Evolutionary conservation across 2,113 vertebrate genomes (phyloP).

Genomic region (Callocephalon fimbriatum): DNA sequence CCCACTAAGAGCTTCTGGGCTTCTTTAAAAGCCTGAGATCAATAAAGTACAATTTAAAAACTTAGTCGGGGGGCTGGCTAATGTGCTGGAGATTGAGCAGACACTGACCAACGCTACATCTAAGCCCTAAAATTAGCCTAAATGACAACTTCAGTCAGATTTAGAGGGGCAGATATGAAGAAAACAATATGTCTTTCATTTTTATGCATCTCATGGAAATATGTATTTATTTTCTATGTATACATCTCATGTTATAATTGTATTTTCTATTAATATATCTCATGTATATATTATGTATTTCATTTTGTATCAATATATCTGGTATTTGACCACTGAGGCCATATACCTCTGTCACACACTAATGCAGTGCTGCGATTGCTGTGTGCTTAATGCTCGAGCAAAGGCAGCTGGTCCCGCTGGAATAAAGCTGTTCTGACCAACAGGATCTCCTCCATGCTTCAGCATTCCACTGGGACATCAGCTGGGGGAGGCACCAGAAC

Average conservation of each 20-base stretch:
- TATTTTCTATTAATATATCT: background rate
- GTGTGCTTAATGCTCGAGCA: accelerated
- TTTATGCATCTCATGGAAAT: background rate
- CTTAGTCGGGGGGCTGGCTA: background rate
- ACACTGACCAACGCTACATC: accelerated
- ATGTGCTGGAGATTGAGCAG: background rate
- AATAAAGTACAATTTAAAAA: conserved; percentile 8
- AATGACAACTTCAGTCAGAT: background rate
- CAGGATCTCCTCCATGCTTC: accelerated
- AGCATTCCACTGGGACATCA: background rate
- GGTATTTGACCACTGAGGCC: background rate
- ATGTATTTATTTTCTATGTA: background rate
- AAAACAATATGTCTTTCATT: background rate
- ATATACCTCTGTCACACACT: background rate
- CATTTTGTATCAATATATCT: background rate
- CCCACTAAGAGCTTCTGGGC: background rate
- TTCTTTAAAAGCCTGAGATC: background rate
- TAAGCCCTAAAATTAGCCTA: background rate
- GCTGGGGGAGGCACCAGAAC: background rate
- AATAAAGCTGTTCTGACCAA: background rate
- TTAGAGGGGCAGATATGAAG: accelerated
- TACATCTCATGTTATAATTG: background rate
- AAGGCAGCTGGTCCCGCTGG: accelerated
- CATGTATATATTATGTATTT: background rate
- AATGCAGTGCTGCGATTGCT: accelerated